phyloP scores from a whole-genome alignment of 2,888 invertebrate species.

The Thera britannica region DNA sequence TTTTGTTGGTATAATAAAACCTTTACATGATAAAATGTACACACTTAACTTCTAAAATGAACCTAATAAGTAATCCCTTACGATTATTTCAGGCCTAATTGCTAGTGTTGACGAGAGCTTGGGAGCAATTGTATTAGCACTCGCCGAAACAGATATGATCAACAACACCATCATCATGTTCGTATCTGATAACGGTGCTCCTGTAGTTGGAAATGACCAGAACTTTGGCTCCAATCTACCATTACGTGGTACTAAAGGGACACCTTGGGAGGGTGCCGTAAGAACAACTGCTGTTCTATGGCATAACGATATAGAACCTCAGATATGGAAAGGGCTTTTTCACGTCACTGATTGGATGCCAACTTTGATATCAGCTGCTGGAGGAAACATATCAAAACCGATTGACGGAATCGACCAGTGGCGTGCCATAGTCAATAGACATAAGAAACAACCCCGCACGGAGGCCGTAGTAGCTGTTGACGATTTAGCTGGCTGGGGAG shows the following conservation, averaged over 20 bases:
- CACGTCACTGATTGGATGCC: constrained; percentile 93
- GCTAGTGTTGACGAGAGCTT: constrained; percentile 91
- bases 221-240: constrained; percentile 91
- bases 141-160: constrained; percentile 87
- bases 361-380: constrained; percentile 81
- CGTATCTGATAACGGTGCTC: constrained; percentile 93
- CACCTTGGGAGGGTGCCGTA: constrained; percentile 92
- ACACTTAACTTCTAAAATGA: neutral
- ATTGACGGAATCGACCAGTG: constrained; percentile 88
- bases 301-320: constrained; percentile 78
- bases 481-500: constrained; percentile 62
- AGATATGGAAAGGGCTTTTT: constrained; percentile 81
- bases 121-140: constrained; percentile 87
- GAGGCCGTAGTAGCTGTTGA: constrained; percentile 84
- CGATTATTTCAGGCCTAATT: constrained; percentile 79
- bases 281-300: constrained; percentile 89
- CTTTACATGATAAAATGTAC: neutral
- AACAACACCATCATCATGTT: constrained; percentile 92
- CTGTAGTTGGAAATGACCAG: constrained; percentile 85
- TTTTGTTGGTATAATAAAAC: neutral
- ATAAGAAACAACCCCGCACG: constrained; percentile 60
- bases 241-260: constrained; percentile 89
- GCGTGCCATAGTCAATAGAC: constrained; percentile 78
- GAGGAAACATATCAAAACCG: constrained; percentile 52
- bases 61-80: neutral